Conservation (phyloP, 2,797 vertebrate species). For the Dromococcyx pavoninus region DNA sequence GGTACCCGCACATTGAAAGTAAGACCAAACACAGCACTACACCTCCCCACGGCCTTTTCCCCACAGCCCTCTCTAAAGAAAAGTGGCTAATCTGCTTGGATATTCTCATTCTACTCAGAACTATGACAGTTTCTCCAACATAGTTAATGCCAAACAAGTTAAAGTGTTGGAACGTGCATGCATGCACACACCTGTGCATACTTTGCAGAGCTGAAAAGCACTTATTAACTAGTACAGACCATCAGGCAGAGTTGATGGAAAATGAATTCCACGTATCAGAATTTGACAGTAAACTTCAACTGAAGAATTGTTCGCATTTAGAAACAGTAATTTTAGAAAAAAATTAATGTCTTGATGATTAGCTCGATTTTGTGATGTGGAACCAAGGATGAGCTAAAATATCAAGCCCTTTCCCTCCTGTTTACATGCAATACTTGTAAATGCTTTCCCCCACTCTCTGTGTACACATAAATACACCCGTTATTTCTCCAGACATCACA, state of each 20-base stretch:
- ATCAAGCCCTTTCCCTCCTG: neutral
- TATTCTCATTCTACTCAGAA: neutral
- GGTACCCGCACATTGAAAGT: neutral
- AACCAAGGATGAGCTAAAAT: neutral
- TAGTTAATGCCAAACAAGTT: neutral
- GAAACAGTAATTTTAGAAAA: neutral
- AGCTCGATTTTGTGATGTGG: neutral
- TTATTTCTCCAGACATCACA: neutral
- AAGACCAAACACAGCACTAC: neutral
- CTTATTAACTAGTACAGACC: neutral
- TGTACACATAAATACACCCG: neutral
- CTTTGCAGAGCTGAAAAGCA: neutral
- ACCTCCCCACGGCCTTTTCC: neutral
- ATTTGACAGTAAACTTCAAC: neutral
- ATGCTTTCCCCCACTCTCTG: neutral
- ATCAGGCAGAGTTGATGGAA: neutral
- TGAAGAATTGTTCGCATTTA: neutral
- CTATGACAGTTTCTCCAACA: neutral
- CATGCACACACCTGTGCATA: neutral
- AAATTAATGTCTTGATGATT: fast-evolving
- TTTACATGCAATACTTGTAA: neutral
- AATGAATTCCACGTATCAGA: neutral
- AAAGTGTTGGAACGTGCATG: neutral
- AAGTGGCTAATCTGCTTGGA: neutral
- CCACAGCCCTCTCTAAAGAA: neutral